Evolutionary conservation across 2,797 vertebrate species (phyloP).

Genomic region (Toxotes lorentzi): DNA sequence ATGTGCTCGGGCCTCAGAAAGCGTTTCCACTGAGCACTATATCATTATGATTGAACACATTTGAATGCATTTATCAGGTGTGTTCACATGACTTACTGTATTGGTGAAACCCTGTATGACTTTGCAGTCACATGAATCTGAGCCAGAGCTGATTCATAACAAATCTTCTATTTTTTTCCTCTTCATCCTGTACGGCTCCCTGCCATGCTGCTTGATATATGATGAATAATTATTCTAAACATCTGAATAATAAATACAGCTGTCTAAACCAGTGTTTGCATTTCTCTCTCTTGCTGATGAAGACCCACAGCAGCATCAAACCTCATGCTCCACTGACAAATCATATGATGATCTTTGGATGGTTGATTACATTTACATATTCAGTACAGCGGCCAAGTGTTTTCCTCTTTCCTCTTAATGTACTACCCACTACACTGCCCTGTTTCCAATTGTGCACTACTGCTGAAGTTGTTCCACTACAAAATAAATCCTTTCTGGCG

Average conservation of each 20-base stretch:
- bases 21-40: constrained; percentile 6
- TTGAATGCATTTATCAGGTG: constrained; percentile 23
- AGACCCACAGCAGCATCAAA: constrained; percentile 14
- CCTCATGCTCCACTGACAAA: constrained; percentile 25
- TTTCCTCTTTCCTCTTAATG: constrained; percentile 18
- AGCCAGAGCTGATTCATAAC: constrained; percentile 10
- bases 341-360: constrained; percentile 31
- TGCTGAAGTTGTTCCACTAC: constrained; percentile 13
- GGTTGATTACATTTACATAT: constrained; percentile 63
- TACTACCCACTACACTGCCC: background rate
- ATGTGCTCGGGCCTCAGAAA: constrained; percentile 17
- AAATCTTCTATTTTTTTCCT: constrained; percentile 1
- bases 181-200: constrained; percentile 12
- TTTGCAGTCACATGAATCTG: constrained; percentile 33
- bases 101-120: background rate
- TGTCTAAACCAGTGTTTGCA: constrained; percentile 23
- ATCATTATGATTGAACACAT: constrained; percentile 42
- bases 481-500: background rate
- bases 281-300: constrained; percentile 23
- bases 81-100: constrained; percentile 30
- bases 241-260: constrained; percentile 27
- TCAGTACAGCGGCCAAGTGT: constrained; percentile 26
- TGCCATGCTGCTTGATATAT: constrained; percentile 20
- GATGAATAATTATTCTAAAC: constrained; percentile 33
- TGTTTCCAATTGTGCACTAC: background rate